A percentile compares a stretch with the other conserved stretches of the same genome.
Evolutionary conservation across 2,113 vertebrate genomes (phyloP).

Genomic region (Myrmecophaga tridactyla): DNA sequence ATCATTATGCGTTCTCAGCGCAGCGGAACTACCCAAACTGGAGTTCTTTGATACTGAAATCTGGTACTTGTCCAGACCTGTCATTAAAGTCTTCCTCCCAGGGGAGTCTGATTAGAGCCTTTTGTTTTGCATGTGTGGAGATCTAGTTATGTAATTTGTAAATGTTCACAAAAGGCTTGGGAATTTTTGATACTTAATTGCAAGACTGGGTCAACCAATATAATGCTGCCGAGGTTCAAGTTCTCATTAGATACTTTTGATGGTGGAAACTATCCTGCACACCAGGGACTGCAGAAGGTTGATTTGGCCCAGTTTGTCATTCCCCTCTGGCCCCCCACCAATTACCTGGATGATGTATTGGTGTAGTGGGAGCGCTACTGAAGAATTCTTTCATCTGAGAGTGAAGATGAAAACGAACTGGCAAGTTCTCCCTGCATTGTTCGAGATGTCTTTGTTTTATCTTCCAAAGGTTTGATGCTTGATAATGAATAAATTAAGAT

Average conservation of each 20-base stretch:
- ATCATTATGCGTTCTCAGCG: not conserved
- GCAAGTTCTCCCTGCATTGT: conserved; percentile 44
- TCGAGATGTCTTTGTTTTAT: conserved; percentile 67
- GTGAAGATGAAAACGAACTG: conserved; percentile 60
- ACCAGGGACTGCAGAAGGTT: not conserved
- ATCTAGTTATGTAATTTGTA: conserved; percentile 34
- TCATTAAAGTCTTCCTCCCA: conserved; percentile 59
- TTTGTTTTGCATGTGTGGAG: conserved; percentile 45
- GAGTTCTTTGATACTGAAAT: not conserved
- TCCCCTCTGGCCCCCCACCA: not conserved
- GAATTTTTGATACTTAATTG: conserved; percentile 72
- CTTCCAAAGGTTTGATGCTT: conserved; percentile 70
- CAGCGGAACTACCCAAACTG: not conserved
- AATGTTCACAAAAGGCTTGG: conserved; percentile 3
- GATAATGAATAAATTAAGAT: conserved; percentile 77
- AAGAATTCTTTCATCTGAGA: conserved; percentile 65
- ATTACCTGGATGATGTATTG: conserved; percentile 69
- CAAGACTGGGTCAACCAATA: conserved; percentile 58
- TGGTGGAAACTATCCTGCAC: conserved; percentile 37
- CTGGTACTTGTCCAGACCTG: conserved; percentile 38
- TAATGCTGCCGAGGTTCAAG: not conserved
- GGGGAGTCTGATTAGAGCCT: conserved; percentile 15
- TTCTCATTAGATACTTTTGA: conserved; percentile 71
- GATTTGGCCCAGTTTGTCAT: conserved; percentile 31
- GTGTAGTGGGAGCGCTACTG: not conserved